phyloP scores from a whole-genome alignment of 2,888 invertebrate genomes.

The Aradus depressus region DNA sequence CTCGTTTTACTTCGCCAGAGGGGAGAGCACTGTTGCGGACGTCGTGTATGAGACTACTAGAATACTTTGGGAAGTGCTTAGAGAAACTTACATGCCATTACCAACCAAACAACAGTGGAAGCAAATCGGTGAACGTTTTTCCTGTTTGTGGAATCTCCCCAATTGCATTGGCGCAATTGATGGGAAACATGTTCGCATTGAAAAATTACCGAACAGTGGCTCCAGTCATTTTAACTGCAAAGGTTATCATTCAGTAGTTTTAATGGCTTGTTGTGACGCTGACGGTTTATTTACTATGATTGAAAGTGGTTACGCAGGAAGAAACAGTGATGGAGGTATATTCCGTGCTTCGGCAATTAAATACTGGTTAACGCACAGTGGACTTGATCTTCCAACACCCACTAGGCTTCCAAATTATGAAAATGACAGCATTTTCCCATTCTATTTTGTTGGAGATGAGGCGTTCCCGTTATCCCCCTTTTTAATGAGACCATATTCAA shows the following conservation, averaged over 20 bases:
- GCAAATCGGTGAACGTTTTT: conserved; percentile 30
- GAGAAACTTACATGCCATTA: too few species aligned
- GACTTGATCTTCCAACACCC: conserved; percentile 17
- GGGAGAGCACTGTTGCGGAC: too few species aligned
- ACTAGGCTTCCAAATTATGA: conserved; percentile 13
- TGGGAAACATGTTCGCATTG: conserved; percentile 32
- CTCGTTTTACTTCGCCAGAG: too few species aligned
- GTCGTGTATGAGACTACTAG: too few species aligned
- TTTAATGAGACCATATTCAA: conserved; percentile 31
- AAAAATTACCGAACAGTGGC: conserved; percentile 29
- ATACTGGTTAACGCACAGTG: too few species aligned
- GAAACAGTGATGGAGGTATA: conserved; percentile 34
- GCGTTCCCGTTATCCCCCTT: conserved; percentile 29
- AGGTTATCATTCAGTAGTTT: conserved; percentile 32
- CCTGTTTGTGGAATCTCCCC: conserved; percentile 31
- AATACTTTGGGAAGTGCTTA: too few species aligned
- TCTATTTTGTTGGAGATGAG: conserved; percentile 26
- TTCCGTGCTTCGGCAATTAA: conserved; percentile 30
- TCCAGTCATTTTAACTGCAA: conserved; percentile 33
- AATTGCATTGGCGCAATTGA: conserved; percentile 32
- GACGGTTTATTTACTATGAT: conserved; percentile 32
- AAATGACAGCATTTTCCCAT: conserved; percentile 23
- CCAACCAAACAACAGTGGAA: too few species aligned
- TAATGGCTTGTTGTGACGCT: conserved; percentile 32
- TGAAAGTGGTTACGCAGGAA: conserved; percentile 32